A percentile compares a stretch with the other conserved stretches of the same genome.
These are phyloP conservation scores for Notoglanidium macrostoma DNA, from an alignment of 2,797 vertebrate species.

Conservation along the genomic window DNA sequence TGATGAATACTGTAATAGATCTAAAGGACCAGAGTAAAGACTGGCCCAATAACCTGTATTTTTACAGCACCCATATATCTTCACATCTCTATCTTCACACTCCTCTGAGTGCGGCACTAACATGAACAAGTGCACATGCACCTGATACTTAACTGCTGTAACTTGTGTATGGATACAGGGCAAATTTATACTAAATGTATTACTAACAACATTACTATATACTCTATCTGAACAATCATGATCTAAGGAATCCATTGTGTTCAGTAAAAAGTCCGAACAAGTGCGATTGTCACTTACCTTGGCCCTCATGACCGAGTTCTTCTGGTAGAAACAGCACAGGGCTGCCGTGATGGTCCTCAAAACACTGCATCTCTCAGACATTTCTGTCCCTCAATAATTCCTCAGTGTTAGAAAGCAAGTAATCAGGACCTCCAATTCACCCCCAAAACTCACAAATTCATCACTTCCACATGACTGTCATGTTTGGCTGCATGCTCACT, in stretches of 20 bases:
- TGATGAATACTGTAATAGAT: conserved; percentile 57
- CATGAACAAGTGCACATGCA: not conserved
- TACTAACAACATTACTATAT: not conserved
- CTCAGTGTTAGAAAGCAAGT: conserved; percentile 26
- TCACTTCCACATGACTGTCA: conserved; percentile 19
- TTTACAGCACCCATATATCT: conserved; percentile 39
- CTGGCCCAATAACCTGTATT: conserved; percentile 40
- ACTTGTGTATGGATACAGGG: not conserved
- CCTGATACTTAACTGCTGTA: conserved; percentile 5
- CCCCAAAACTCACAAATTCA: conserved; percentile 29
- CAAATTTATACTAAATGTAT: not conserved
- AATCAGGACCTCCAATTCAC: not conserved
- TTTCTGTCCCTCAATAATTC: conserved; percentile 62
- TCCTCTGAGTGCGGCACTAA: conserved; percentile 9
- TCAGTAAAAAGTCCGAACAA: not conserved
- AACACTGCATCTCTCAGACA: conserved; percentile 86
- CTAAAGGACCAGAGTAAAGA: conserved; percentile 24
- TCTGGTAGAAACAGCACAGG: conserved; percentile 94
- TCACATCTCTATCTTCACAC: conserved; percentile 22
- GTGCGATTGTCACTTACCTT: conserved; percentile 83
- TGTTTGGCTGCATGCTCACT: conserved; percentile 24
- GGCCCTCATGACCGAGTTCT: conserved; percentile 83
- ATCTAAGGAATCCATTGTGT: not conserved
- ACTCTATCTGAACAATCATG: not conserved
- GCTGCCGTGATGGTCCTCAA: conserved; percentile 85